phyloP scores from a whole-genome alignment of 2,888 invertebrate species.

The Athrips mouffetella region DNA sequence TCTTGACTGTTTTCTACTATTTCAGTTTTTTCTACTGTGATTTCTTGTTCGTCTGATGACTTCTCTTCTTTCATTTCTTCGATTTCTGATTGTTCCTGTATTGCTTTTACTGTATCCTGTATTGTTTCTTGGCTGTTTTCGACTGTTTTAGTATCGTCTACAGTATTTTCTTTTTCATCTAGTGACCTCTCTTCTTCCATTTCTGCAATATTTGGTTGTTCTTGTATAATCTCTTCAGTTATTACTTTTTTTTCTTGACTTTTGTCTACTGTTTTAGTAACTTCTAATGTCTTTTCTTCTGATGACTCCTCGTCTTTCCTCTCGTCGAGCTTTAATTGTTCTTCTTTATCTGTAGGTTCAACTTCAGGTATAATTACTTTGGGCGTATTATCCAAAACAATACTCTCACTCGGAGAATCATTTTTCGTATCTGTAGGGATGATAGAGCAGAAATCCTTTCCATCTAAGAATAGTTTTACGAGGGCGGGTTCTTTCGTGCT shows the following conservation, averaged over 20 bases:
- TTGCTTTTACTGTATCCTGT: not conserved
- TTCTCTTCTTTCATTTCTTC: too few species aligned
- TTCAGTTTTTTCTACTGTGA: too few species aligned
- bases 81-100: too few species aligned
- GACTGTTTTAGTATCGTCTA: not conserved
- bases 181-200: not conserved
- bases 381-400: not conserved
- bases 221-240: not conserved
- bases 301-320: too few species aligned
- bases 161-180: not conserved
- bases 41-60: too few species aligned
- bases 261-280: not conserved
- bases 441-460: slow-evolving; percentile 49
- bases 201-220: too few species aligned
- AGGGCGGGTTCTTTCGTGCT: slow-evolving; percentile 76
- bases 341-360: not conserved
- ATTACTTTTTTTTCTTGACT: not conserved
- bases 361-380: not conserved
- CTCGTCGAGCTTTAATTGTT: not conserved
- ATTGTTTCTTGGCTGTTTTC: not conserved
- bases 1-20: too few species aligned
- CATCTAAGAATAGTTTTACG: slow-evolving; percentile 79
- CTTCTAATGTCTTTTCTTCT: too few species aligned
- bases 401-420: not conserved
- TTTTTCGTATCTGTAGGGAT: not conserved